Base-by-base conservation (phyloP, 2,797 vertebrate genomes). In the Chaetophractus vellerosus region DNA sequence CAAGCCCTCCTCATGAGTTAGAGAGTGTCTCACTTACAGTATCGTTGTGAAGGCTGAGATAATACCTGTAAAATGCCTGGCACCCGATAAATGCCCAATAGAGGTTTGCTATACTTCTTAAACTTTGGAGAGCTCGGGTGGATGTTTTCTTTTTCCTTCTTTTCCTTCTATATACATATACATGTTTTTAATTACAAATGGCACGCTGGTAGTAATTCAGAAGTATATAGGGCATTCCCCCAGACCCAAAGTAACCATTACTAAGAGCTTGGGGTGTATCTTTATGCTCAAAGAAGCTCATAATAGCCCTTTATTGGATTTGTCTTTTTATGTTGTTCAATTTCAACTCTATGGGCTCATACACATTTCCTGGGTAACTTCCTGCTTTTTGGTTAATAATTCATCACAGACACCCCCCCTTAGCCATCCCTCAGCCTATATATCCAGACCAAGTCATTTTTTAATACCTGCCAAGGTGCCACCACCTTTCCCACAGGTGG, bases 211-310 rank as follows among this genome's bases (percentile, higher is more conserved):
- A 4, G 3, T 26, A n/a, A 1, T 4, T 81, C 41, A 5, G 11
- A 33, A n/a, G 9, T 3, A 14, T 50, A 2, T 2, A 2, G 15
- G 48, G n/a, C 59, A 3, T 12, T 0, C 31, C 26, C 8, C 0
- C 0, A 0, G 6, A 11, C 72, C 45, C 0, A 2, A 2, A 26
- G n/a, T 5, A 2, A 3, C 74, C 28, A 2, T 10, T 0, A 15
- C 23, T 63, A 18, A 48, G 74, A 28, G 69, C 0, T 9, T 2
- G 33, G 50, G 16, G 16, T 9, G 11, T 33, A 6, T 16, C 63
- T 38, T 38, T 24, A 16, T 26, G 50, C 16, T 52, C 57, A 59
- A 9, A 26, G 50, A 28, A 31, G 45, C 16, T 8, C 24, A 12
- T 1, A 6, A 55, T 5, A 48, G 50, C 18, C 33, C 10, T 16